A percentile compares a stretch with the other conserved stretches of the same genome.
phyloP scores from a whole-genome alignment of 2,113 vertebrate genomes.

The Paralichthys olivaceus region DNA sequence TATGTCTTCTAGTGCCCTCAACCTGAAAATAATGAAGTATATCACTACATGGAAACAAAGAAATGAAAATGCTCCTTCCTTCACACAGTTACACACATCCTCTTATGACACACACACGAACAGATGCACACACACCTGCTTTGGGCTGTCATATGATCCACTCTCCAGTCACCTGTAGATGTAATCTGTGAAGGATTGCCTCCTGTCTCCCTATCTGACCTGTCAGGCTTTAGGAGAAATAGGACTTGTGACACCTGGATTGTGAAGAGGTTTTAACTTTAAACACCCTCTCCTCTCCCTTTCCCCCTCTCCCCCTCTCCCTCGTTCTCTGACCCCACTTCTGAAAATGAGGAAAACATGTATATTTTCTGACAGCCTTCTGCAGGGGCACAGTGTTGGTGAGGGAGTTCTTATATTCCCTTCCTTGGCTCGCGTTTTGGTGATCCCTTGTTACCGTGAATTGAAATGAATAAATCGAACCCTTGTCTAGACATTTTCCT shows the following conservation, averaged over 20 bases:
- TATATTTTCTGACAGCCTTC: conserved; percentile 61
- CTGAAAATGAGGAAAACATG: conserved; percentile 87
- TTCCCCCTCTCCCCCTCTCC: conserved; percentile 16
- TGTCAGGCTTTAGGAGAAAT: conserved; percentile 61
- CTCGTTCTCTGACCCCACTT: conserved; percentile 34
- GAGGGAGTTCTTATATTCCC: conserved; percentile 86
- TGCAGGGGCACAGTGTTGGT: conserved; percentile 22
- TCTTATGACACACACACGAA: background rate
- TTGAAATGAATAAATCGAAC: conserved; percentile 95
- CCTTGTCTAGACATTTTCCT: conserved; percentile 95
- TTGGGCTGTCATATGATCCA: conserved; percentile 58
- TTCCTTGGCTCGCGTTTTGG: conserved; percentile 88
- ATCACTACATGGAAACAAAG: background rate
- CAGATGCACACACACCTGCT: conserved; percentile 66
- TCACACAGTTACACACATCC: background rate
- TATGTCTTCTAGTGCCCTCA: too few species aligned
- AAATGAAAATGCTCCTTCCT: background rate
- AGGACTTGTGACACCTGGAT: conserved; percentile 77
- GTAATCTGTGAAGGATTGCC: conserved; percentile 77
- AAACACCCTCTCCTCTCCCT: conserved; percentile 38
- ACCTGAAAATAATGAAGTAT: background rate
- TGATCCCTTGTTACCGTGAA: conserved; percentile 92
- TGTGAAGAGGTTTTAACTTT: conserved; percentile 52
- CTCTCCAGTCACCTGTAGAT: conserved; percentile 77
- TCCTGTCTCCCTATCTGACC: conserved; percentile 73